These are phyloP conservation scores for Cheilosia urbana DNA, from an alignment of 2,888 invertebrate genomes.

Conservation along the genomic window DNA sequence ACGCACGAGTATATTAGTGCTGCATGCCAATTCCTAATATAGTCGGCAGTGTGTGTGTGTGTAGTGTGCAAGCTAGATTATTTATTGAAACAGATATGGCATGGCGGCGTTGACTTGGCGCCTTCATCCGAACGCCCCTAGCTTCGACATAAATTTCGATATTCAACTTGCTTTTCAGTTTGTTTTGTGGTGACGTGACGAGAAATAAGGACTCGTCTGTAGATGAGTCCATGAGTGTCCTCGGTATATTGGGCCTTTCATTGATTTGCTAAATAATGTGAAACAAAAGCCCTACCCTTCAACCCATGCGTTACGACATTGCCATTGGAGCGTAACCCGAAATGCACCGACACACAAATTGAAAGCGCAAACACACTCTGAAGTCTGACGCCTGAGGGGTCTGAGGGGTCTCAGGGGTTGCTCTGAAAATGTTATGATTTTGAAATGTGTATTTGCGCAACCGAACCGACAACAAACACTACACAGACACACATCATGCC, in stretches of 20 bases:
- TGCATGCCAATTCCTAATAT: background rate
- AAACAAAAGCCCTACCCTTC: background rate
- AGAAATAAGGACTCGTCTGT: background rate
- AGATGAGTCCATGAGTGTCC: slow-evolving; percentile 23
- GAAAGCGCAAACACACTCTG: slow-evolving; percentile 12
- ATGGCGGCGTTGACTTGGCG: background rate
- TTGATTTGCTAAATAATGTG: slow-evolving; percentile 42
- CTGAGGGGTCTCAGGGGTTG: no score
- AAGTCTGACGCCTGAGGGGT: no score
- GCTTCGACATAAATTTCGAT: slow-evolving; percentile 36
- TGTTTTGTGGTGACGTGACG: slow-evolving; percentile 12
- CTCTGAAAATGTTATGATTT: slow-evolving; percentile 48
- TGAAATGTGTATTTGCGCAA: slow-evolving; percentile 27
- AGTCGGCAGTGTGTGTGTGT: background rate
- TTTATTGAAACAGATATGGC: background rate
- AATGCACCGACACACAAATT: slow-evolving; percentile 12
- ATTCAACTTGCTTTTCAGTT: slow-evolving; percentile 34
- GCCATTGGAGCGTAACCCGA: slow-evolving; percentile 31
- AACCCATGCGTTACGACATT: background rate
- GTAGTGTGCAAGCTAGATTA: slow-evolving; percentile 19
- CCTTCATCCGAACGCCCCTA: background rate
- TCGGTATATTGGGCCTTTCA: slow-evolving; percentile 10
- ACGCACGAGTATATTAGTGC: background rate
- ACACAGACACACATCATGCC: background rate
- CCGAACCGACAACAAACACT: slow-evolving; percentile 5